Base-by-base conservation (phyloP, 2,888 invertebrate species). In the Orchesella flavescens region DNA sequence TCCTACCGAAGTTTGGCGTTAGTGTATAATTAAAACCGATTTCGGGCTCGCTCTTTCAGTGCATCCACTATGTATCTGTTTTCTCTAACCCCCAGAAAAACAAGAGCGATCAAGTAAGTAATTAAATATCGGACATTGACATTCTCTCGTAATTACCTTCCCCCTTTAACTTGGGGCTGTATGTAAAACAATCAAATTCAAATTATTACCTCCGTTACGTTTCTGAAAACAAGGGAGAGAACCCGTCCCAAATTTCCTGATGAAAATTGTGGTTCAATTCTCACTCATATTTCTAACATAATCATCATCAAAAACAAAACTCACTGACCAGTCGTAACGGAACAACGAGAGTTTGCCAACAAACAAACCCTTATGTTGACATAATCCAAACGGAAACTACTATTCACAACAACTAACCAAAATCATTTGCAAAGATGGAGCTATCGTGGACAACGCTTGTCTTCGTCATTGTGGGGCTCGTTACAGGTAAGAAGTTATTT, bases 121-220 rank as follows among this genome's bases (percentile, higher is more conserved):
- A 80, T 80, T 80, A 80, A 80, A 80, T 80, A 80, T 80, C 46
- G 66, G 80, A 73, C 80, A 73, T 73, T 73, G 73, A 80, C 80
- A 80, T 66, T 73, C 73, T 66, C 63, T 44, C 34, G 21, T 73
- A 73, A 73, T 73, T 73, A 73, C 73, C 71, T 46, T 66, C 73
- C 49, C 4, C 15, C 44, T 68, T 34, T 34, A n/a, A 34, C 34
- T 2, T 34, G 34, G 34, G n/a, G 34, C 66, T 71, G 17, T 21
- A 23, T 71, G 71, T 24, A 53, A 34, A 80, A 44, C 73, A 80
- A 80, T 80, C 80, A 80, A 80, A 80, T 73, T 80, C 80, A 73
- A 80, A 80, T 80, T 80, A 80, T 80, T 73, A 66, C 80, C 73
- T 80, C 66, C 15, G 57, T 73, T 73, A 73, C 43, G 61, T 21